Evolutionary conservation across 2,888 invertebrate species (phyloP), one percentile per base, ranked within the genome.

Genomic region (Blera fallax): DNA sequence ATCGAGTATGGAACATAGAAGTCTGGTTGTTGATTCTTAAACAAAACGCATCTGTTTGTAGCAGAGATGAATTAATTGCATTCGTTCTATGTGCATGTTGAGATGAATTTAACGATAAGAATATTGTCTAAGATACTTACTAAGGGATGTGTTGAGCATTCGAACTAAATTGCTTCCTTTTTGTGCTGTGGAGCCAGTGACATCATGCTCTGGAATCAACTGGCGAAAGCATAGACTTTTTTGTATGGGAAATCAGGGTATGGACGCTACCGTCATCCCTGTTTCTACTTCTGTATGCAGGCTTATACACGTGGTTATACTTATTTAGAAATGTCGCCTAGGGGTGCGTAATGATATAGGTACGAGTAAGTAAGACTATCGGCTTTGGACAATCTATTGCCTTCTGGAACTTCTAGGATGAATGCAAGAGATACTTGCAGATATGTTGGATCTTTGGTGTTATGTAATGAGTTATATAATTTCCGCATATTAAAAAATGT

Each of bases 61-160:
- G 50, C 65, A 37, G 34, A 29, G 16, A 27, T 3, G 50, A 50
- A 65, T 50, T 50, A 50, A 50, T 50, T 65, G 65, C 65, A 65
- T 11, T 40, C 40, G 5, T 40, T 40, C 16, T 5, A 40, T 27
- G 48, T 21, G 27, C 65, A 50, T 50, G 37, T 54, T n/a, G 24
- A 76, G 52, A 60, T 79, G 18, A 67, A 34, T 40, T 48, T 56
- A 56, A 37, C 62, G 76, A 81, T 81, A 76, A 62, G 37, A 76
- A 76, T 54, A 54, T 69, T 76, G 69, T 54, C 69, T 54, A 62
- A 76, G 69, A 74, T 45, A 18, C 24, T 18, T 67, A n/a, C 8
- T 24, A 34, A 45, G 62, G 62, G 64, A 64, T 64, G 64, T 18
- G 18, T 50, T 40, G 50, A 40, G 50, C 21, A 43, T 77, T 60